phyloP scores from a whole-genome alignment of 2,797 vertebrate genomes.

The Hapalemur alaotrensis region DNA sequence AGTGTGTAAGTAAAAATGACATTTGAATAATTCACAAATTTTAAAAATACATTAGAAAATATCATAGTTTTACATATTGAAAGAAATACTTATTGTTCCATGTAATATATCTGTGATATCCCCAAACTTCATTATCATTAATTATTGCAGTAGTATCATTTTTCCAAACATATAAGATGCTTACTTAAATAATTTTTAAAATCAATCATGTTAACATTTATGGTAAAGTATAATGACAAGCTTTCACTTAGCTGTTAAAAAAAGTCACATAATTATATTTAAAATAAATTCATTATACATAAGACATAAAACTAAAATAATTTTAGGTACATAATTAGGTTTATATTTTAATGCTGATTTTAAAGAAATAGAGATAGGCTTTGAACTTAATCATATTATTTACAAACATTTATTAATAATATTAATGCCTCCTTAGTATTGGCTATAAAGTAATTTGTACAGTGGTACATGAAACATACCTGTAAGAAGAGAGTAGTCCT shows the following conservation, averaged over 20 bases:
- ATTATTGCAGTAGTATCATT: constrained; percentile 41
- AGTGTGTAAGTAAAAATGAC: constrained; percentile 28
- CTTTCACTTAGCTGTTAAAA: constrained; percentile 33
- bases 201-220: constrained; percentile 34
- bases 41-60: constrained; percentile 26
- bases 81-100: constrained; percentile 23
- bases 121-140: constrained; percentile 42
- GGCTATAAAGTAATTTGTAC: constrained; percentile 28
- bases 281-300: constrained; percentile 34
- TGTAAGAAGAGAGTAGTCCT: constrained; percentile 76
- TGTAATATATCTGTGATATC: constrained; percentile 35
- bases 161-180: constrained; percentile 4
- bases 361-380: constrained; percentile 13
- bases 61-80: constrained; percentile 40
- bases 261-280: constrained; percentile 31
- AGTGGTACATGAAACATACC: constrained; percentile 81
- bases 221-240: constrained; percentile 36
- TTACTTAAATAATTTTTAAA: constrained; percentile 50
- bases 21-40: constrained; percentile 27
- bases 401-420: constrained; percentile 40
- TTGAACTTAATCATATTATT: constrained; percentile 17
- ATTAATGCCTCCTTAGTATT: constrained; percentile 1
- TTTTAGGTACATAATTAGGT: background rate
- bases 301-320: constrained; percentile 31
- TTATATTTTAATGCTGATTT: constrained; percentile 37